Evolutionary conservation across 2,797 vertebrate genomes (phyloP), one percentile per base, ranked within the genome.

Genomic region (Melanogrammus aeglefinus): DNA sequence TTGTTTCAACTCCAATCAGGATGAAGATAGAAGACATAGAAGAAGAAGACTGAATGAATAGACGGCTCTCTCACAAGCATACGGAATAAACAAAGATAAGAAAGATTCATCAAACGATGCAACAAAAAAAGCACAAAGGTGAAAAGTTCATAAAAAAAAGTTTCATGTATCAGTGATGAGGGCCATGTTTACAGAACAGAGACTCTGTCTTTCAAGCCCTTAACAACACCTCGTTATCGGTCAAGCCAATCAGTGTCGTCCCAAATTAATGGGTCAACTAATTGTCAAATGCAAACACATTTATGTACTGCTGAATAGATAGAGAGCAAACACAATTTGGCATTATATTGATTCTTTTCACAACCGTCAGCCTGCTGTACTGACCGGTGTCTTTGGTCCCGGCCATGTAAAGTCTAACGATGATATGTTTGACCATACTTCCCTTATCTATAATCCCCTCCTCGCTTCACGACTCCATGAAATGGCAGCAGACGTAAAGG

Each of bases 1-100:
- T 21, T 24, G 31, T 36, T 70, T 44, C 66, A 27, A 70, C 66
- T 70, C 24, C 29, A 70, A 70, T 70, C 31, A 9, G 51, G 29
- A 33, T 6, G 39, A 57, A 71, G 18, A 14, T 81, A 63, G 77
- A 80, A 70, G 74, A 35, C 33, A n/a, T n/a, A n/a, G n/a, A n/a
- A n/a, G n/a, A n/a, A n/a, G n/a, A n/a, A 77, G 72, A 51, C 14
- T 47, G 39, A 24, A 18, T 47, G 16, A 57, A 57, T 57, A 57
- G 51, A 18, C 4, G 6, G 51, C 51, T 5, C 51, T 16, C 1
- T 57, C 18, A 57, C 51, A 57, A 6, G 51, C 16, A 57, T 18
- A 57, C 4, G 44, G 13, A 47, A 47, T 14, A 47, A 57, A n/a
- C 1, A 4, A 21, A 57, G 7, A 21, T 18, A 57, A 21, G 18